These are phyloP conservation scores for Myotis pilosus DNA, from an alignment of 2,797 vertebrate genomes.

Conservation along the genomic window DNA sequence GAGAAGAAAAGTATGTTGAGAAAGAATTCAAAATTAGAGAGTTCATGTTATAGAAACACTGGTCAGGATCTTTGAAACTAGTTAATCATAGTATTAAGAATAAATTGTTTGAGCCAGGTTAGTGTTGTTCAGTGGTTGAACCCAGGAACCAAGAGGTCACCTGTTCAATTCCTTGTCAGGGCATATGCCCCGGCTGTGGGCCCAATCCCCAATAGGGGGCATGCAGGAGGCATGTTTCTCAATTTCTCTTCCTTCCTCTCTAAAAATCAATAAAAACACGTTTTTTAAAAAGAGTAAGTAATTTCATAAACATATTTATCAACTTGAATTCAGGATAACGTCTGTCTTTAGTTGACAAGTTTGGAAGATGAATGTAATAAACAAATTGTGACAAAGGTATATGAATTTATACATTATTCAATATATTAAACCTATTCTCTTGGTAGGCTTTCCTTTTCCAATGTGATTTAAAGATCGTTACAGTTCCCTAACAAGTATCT, in stretches of 20 bases:
- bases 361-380: neutral
- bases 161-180: too few species aligned
- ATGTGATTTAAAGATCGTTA: neutral
- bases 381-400: neutral
- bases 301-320: conserved; percentile 4
- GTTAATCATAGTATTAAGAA: conserved; percentile 2
- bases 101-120: neutral
- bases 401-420: neutral
- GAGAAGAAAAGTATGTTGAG: neutral
- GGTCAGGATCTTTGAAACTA: neutral
- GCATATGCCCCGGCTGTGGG: too few species aligned
- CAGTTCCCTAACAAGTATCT: neutral
- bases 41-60: neutral
- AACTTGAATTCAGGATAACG: neutral
- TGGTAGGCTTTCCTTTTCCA: neutral
- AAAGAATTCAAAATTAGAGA: neutral
- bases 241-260: too few species aligned
- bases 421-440: neutral
- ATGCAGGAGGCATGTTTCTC: too few species aligned
- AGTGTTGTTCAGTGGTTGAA: too few species aligned
- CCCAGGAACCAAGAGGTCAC: too few species aligned
- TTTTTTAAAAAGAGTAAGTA: neutral
- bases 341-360: neutral
- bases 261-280: too few species aligned
- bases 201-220: too few species aligned